These are phyloP conservation scores for Oikopleura vanhoeffeni DNA, from an alignment of 23 tunicate species.

Conservation along the genomic window DNA sequence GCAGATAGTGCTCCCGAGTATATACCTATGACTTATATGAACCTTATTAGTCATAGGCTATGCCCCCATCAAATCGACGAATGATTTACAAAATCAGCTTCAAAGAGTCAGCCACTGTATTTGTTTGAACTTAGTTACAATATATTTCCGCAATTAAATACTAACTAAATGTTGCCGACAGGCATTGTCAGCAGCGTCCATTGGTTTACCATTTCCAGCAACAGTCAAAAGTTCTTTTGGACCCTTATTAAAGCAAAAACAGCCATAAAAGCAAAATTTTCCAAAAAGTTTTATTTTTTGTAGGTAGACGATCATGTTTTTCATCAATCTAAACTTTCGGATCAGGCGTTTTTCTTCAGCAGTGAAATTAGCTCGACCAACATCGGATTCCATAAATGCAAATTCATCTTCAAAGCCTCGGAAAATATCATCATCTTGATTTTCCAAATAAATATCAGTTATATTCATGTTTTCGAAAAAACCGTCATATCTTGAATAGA, in stretches of 20 bases:
- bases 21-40: too few species aligned
- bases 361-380: background rate
- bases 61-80: too few species aligned
- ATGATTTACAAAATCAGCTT: too few species aligned
- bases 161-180: background rate
- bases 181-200: background rate
- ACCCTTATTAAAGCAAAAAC: background rate
- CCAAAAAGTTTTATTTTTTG: background rate
- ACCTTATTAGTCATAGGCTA: too few species aligned
- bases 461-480: background rate
- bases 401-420: background rate
- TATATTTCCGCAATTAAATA: too few species aligned
- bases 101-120: too few species aligned
- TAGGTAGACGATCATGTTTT: background rate
- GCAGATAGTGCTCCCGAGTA: too few species aligned
- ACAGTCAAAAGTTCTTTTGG: background rate
- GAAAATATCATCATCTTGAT: background rate
- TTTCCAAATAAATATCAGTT: background rate
- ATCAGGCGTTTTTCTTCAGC: background rate
- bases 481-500: background rate
- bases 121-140: too few species aligned
- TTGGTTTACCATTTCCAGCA: background rate
- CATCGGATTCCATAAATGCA: background rate
- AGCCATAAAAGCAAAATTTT: constrained; percentile 10
- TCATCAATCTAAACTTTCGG: background rate